Evolutionary conservation across 2,113 vertebrate genomes (phyloP).

Genomic region (Neodontobutis hainanensis): DNA sequence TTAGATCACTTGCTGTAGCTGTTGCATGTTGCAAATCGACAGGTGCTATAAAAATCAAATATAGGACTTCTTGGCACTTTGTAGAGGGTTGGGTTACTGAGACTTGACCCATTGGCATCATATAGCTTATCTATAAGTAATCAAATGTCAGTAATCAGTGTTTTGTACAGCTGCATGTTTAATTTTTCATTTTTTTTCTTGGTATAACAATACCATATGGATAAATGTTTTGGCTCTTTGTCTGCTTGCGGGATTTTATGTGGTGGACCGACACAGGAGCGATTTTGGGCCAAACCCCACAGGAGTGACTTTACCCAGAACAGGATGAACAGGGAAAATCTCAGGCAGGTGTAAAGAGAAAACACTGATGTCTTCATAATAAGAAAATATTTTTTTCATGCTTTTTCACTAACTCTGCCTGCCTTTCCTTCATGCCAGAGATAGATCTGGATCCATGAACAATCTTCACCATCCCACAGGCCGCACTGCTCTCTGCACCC

Average conservation of each 20-base stretch:
- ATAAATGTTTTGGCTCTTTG: constrained; percentile 44
- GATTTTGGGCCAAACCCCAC: constrained; percentile 40
- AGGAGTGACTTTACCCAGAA: constrained; percentile 41
- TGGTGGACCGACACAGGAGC: constrained; percentile 29
- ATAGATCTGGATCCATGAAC: constrained; percentile 67
- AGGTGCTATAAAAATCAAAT: too few species aligned
- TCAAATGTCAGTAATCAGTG: not conserved
- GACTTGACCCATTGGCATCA: not conserved
- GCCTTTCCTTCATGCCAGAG: constrained; percentile 51
- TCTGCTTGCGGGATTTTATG: constrained; percentile 31
- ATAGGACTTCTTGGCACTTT: too few species aligned
- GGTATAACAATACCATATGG: constrained; percentile 7
- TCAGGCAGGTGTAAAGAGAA: constrained; percentile 67
- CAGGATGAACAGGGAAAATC: constrained; percentile 51
- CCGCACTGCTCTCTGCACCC: constrained; percentile 45
- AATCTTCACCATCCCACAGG: constrained; percentile 72
- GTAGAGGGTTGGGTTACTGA: too few species aligned
- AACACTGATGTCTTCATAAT: constrained; percentile 77
- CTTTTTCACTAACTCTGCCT: constrained; percentile 35
- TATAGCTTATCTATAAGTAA: not conserved
- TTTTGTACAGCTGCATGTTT: not conserved
- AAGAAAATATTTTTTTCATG: constrained; percentile 32
- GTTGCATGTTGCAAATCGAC: too few species aligned
- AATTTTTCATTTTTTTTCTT: constrained; percentile 10
- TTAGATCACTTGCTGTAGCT: too few species aligned